These are phyloP conservation scores for Otus sunia DNA, from an alignment of 2,113 vertebrate genomes.

Conservation along the genomic window DNA sequence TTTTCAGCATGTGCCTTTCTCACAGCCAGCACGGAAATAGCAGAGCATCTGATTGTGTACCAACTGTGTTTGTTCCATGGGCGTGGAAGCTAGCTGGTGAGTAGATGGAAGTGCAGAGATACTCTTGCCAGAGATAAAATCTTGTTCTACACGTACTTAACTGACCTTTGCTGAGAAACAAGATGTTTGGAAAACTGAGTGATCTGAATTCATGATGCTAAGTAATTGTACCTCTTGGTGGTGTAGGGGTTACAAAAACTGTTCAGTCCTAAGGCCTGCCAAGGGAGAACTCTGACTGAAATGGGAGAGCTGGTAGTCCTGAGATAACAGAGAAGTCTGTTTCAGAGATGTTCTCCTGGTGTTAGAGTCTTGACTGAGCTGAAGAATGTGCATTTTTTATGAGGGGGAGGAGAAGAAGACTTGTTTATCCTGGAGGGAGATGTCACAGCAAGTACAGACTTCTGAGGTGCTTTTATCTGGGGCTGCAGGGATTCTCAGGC, in stretches of 20 bases:
- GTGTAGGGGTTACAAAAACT: not conserved
- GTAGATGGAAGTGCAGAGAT: not conserved
- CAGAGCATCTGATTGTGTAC: not conserved
- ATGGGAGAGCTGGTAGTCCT: not conserved
- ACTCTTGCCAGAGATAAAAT: not conserved
- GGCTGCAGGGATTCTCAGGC: conserved; percentile 12
- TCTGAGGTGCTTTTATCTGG: conserved; percentile 56
- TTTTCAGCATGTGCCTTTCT: not conserved
- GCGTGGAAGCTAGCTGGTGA: not conserved
- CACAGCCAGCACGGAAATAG: not conserved
- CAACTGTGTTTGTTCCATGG: fast-evolving
- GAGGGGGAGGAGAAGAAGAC: not conserved
- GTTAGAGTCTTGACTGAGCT: not conserved
- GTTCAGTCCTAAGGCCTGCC: not conserved
- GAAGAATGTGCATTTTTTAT: conserved; percentile 16
- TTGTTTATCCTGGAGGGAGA: conserved; percentile 44
- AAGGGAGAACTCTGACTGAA: not conserved
- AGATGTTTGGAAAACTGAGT: not conserved
- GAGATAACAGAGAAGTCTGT: not conserved
- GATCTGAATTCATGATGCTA: not conserved
- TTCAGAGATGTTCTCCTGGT: not conserved
- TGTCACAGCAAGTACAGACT: conserved; percentile 30
- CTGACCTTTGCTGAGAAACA: not conserved
- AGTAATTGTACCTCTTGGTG: not conserved
- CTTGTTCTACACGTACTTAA: not conserved